Conservation (phyloP, 2,888 invertebrate species). For the Corbicula japonica region DNA sequence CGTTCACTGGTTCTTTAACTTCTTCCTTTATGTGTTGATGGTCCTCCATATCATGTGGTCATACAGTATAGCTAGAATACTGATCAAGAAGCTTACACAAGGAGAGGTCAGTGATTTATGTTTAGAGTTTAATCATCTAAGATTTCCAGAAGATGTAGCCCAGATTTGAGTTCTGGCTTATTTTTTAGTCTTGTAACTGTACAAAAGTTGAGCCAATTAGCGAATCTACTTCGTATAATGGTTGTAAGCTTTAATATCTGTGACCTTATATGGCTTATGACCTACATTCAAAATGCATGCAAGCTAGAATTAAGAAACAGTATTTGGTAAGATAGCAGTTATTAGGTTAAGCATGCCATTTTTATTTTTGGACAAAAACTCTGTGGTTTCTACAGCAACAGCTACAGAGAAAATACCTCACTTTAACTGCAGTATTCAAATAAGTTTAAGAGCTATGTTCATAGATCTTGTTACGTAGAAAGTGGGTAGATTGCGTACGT, state of each 20-base stretch:
- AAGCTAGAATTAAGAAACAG: too few relatives aligned
- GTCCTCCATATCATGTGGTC: slow-evolving; percentile 84
- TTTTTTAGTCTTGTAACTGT: background rate
- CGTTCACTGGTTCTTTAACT: slow-evolving; percentile 80
- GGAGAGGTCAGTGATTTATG: slow-evolving; percentile 28
- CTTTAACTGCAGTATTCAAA: too few relatives aligned
- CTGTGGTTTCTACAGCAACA: too few relatives aligned
- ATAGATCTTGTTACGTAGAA: too few relatives aligned
- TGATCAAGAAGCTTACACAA: slow-evolving; percentile 28
- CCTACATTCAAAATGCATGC: too few relatives aligned
- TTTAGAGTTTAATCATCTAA: background rate
- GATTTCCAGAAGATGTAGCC: background rate
- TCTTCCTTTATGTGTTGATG: slow-evolving; percentile 75
- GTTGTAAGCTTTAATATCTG: background rate
- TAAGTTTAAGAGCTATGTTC: too few relatives aligned
- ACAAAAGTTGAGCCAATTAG: background rate
- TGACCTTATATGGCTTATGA: background rate
- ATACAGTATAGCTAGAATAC: slow-evolving; percentile 93
- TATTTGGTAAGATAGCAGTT: too few relatives aligned
- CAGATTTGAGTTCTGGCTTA: background rate
- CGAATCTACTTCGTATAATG: background rate
- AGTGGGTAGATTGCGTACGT: too few relatives aligned
- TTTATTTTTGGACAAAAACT: too few relatives aligned
- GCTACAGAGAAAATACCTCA: too few relatives aligned
- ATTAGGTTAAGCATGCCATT: too few relatives aligned